Conservation (phyloP, 2,888 invertebrate genomes). For the Ichneumoninae sp. region DNA sequence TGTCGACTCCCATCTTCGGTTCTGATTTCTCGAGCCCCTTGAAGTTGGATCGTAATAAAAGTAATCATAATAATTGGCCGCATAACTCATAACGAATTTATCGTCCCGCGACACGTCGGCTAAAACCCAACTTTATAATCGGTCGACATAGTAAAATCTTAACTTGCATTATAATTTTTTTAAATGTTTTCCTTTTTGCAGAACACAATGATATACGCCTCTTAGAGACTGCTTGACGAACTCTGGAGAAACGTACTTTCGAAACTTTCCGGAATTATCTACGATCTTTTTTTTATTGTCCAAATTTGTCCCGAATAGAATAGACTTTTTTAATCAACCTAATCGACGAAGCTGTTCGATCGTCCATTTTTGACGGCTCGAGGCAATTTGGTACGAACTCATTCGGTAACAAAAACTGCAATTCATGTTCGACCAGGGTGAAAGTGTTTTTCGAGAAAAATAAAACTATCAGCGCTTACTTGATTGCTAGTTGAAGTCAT, state of each 20-base stretch:
- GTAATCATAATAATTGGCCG: constrained; percentile 13
- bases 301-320: not conserved
- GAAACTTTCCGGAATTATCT: not conserved
- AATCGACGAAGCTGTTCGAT: not conserved
- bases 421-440: no score
- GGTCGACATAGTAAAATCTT: constrained; percentile 10
- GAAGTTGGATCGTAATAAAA: not conserved
- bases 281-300: not conserved
- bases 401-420: no score
- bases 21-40: not conserved
- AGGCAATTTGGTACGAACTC: no score
- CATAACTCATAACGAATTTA: constrained; percentile 67
- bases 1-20: not conserved
- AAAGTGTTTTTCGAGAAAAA: no score
- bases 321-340: not conserved
- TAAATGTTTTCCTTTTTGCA: not conserved
- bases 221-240: not conserved
- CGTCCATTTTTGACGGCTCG: no score
- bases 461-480: no score
- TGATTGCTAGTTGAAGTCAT: no score
- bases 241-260: not conserved
- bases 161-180: constrained; percentile 13
- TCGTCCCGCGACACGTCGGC: constrained; percentile 13
- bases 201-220: not conserved
- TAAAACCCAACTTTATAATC: constrained; percentile 38